Evolutionary conservation across 1,140 invertebrate genomes (phyloP).

Genomic region (Megalopta genalis): DNA sequence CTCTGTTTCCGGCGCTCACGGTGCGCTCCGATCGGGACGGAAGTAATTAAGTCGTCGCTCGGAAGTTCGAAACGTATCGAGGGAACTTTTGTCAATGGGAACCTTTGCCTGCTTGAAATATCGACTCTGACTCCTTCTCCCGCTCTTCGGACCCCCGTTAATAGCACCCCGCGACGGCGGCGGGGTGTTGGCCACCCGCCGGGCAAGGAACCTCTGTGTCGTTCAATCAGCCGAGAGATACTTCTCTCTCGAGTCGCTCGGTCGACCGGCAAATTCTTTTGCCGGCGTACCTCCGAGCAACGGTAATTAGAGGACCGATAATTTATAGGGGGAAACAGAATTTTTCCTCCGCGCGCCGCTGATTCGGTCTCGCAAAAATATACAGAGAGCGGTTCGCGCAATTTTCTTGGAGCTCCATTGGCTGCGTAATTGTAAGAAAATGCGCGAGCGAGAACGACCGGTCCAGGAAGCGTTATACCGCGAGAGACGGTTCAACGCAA

Average conservation of each 20-base stretch:
- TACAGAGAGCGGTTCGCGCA: no score
- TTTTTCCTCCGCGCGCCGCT: no score
- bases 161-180: not conserved
- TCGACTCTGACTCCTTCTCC: not conserved
- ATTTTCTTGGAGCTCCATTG: no score
- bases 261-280: not conserved
- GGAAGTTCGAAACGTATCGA: conserved; percentile 35
- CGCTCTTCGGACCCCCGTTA: not conserved
- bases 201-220: not conserved
- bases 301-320: not conserved
- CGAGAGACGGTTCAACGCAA: no score
- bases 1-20: conserved; percentile 27
- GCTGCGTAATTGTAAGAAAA: no score
- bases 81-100: conserved; percentile 24
- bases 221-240: not conserved
- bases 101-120: not conserved
- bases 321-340: not conserved
- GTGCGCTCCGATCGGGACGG: conserved; percentile 5
- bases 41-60: conserved; percentile 43
- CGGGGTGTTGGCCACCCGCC: not conserved
- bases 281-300: not conserved
- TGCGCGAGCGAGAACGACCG: no score
- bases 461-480: no score
- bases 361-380: no score
- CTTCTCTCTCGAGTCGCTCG: not conserved